Conservation (phyloP, 2,888 invertebrate genomes). For the Merodon equestris region DNA sequence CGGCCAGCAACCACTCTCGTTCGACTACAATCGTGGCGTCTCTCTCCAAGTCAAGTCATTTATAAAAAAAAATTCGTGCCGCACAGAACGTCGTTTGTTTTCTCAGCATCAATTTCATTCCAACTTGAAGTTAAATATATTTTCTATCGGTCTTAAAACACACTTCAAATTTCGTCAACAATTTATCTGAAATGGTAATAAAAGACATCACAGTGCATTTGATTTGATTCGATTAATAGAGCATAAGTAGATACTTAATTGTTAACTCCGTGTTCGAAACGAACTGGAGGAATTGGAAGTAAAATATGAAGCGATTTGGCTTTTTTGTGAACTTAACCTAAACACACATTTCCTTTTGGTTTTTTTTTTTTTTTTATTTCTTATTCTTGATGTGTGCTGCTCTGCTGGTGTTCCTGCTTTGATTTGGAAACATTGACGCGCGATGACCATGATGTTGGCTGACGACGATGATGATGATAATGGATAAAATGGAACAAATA, state of each 20-base stretch:
- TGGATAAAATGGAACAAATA: constrained; percentile 8
- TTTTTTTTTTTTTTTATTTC: too few species aligned
- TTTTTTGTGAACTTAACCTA: constrained; percentile 66
- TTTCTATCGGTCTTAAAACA: constrained; percentile 43
- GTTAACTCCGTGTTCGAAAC: too few species aligned
- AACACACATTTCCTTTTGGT: constrained; percentile 51
- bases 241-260: too few species aligned
- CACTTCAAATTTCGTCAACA: constrained; percentile 58
- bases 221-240: too few species aligned
- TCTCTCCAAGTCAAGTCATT: constrained; percentile 75
- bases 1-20: constrained; percentile 68
- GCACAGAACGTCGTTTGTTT: constrained; percentile 71
- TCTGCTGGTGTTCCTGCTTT: constrained; percentile 20
- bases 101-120: constrained; percentile 65
- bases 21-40: constrained; percentile 73
- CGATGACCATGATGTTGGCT: constrained; percentile 34
- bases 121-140: constrained; percentile 60
- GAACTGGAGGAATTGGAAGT: constrained; percentile 3
- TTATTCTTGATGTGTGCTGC: constrained; percentile 6
- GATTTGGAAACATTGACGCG: constrained; percentile 8
- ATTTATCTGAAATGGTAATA: constrained; percentile 56
- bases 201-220: not conserved
- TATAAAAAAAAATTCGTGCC: constrained; percentile 74
- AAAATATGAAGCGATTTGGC: constrained; percentile 25
- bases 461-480: constrained; percentile 42